Percentiles rank a stretch among this genome's conserved stretches.
Evolutionary conservation across 2,797 vertebrate genomes (phyloP).

Genomic region (Botia almorhae): DNA sequence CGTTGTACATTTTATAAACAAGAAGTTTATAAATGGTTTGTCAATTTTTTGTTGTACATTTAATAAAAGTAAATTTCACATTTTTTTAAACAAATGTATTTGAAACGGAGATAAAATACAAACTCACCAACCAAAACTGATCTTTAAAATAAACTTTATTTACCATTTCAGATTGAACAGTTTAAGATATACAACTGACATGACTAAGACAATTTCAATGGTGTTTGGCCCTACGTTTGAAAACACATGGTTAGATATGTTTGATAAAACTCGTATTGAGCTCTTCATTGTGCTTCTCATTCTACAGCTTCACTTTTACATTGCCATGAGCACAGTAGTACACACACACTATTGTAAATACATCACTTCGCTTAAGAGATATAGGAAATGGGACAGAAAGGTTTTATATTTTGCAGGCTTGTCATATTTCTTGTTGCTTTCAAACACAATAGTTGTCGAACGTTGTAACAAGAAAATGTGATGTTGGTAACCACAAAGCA

Average conservation of each 20-base stretch:
- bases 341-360: conserved; percentile 54
- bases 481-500: conserved; percentile 41
- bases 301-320: conserved; percentile 61
- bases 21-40: neutral
- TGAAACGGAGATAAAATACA: neutral
- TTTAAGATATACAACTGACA: conserved; percentile 84
- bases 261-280: conserved; percentile 69
- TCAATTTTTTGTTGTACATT: too few relatives aligned
- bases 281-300: conserved; percentile 73
- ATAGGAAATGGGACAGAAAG: conserved; percentile 37
- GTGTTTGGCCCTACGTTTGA: conserved; percentile 81
- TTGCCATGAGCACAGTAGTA: conserved; percentile 57
- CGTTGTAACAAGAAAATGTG: conserved; percentile 68
- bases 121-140: conserved; percentile 59
- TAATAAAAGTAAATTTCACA: too few relatives aligned
- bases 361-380: conserved; percentile 47
- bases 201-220: conserved; percentile 82
- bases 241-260: conserved; percentile 79
- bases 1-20: too few relatives aligned
- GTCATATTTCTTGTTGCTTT: conserved; percentile 60
- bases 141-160: conserved; percentile 90
- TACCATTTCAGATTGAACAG: conserved; percentile 83
- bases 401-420: conserved; percentile 19
- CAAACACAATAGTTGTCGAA: conserved; percentile 70
- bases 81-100: too few relatives aligned